Percentiles rank a stretch among this genome's conserved stretches.
Evolutionary conservation across 2,113 vertebrate genomes (phyloP).

Genomic region (Pollimyrus isidori): DNA sequence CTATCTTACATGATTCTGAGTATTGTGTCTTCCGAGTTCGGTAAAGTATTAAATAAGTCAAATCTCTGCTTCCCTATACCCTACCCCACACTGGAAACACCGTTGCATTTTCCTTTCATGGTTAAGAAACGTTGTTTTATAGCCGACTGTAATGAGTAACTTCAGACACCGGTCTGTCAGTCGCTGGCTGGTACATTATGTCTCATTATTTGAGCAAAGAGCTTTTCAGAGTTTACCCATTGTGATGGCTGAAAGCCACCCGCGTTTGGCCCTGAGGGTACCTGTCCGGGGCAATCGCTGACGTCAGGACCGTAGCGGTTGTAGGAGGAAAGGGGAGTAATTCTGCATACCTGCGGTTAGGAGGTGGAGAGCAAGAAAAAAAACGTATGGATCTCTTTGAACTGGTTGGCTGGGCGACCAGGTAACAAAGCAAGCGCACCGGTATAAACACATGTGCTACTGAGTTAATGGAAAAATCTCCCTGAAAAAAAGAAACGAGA

Average conservation of each 20-base stretch:
- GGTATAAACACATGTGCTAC: slow-evolving; percentile 22
- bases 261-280: slow-evolving; percentile 1
- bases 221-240: slow-evolving; percentile 11
- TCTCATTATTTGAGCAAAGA: slow-evolving; percentile 11
- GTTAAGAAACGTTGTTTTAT: neutral
- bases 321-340: slow-evolving; percentile 22
- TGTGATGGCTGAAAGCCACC: slow-evolving; percentile 15
- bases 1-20: neutral
- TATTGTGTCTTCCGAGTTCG: neutral
- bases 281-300: neutral
- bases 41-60: neutral
- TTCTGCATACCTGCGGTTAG: slow-evolving; percentile 38
- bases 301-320: slow-evolving; percentile 25
- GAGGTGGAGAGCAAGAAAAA: slow-evolving; percentile 31
- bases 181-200: neutral
- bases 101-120: neutral
- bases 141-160: neutral
- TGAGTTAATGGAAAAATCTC: slow-evolving; percentile 37
- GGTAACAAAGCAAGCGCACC: slow-evolving; percentile 30
- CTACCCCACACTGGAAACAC: neutral
- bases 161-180: neutral
- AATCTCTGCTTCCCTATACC: neutral
- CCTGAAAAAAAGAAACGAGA: neutral
- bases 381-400: slow-evolving; percentile 34
- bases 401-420: slow-evolving; percentile 30